A percentile compares a stretch with the other conserved stretches of the same genome.
Evolutionary conservation across 2,797 vertebrate genomes (phyloP).

Genomic region (Lateolabrax maculatus): DNA sequence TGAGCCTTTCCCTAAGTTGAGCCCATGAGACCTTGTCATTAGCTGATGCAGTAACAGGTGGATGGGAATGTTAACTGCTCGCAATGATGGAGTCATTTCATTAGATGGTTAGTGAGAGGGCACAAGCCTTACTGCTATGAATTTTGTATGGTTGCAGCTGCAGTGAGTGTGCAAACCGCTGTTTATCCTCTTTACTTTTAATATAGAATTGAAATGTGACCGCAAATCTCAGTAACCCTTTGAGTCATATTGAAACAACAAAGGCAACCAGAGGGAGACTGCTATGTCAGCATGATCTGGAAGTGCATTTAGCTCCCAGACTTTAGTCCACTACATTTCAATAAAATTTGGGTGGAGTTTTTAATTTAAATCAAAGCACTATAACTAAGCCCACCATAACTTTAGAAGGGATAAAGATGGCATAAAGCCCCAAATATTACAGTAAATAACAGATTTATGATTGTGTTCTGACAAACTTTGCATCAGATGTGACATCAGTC

Average conservation of each 20-base stretch:
- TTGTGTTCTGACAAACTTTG: neutral
- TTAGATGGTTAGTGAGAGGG: conserved; percentile 12
- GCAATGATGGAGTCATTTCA: conserved; percentile 38
- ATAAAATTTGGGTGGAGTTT: conserved; percentile 9
- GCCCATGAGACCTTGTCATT: conserved; percentile 70
- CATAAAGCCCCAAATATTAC: neutral
- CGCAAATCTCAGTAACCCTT: conserved; percentile 4
- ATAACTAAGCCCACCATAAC: neutral
- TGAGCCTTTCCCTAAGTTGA: conserved; percentile 65
- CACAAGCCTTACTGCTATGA: neutral
- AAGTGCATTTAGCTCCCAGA: conserved; percentile 6
- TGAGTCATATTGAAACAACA: conserved; percentile 3
- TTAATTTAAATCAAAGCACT: neutral
- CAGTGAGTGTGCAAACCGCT: neutral
- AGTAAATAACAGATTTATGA: neutral
- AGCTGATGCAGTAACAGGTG: conserved; percentile 74
- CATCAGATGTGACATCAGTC: neutral
- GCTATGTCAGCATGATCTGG: conserved; percentile 1
- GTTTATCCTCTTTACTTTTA: conserved; percentile 27
- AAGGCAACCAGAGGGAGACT: neutral
- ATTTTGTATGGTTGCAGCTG: neutral
- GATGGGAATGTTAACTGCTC: conserved; percentile 51
- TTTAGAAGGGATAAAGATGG: conserved; percentile 7
- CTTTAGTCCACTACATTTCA: neutral
- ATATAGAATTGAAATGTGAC: conserved; percentile 33